phyloP scores from a whole-genome alignment of 30 jellyfish, hydroid and myxozoan genomes.

The Turritopsis rubra region DNA sequence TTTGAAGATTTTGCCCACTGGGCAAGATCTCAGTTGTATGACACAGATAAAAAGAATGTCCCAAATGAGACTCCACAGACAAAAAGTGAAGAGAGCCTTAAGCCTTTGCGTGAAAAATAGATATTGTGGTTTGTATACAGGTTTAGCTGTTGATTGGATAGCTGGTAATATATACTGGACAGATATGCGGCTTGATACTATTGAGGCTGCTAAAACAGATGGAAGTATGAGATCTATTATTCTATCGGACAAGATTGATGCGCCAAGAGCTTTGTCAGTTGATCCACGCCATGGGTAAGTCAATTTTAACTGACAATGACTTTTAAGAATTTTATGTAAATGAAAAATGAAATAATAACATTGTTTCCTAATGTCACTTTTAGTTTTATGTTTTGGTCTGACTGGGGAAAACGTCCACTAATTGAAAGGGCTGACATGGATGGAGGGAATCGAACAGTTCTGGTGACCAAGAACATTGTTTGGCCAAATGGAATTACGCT shows the following conservation, averaged over 20 bases:
- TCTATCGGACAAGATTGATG: conserved; percentile 65
- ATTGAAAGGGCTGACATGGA: conserved; percentile 95
- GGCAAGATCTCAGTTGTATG: too few relatives aligned
- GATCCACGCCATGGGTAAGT: conserved; percentile 89
- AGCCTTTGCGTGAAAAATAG: neutral
- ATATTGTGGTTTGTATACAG: conserved; percentile 19
- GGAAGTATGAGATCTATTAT: conserved; percentile 84
- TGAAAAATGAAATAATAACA: too few relatives aligned
- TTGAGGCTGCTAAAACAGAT: conserved; percentile 86
- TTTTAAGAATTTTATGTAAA: too few relatives aligned
- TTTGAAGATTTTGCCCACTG: too few relatives aligned
- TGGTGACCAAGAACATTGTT: conserved; percentile 40
- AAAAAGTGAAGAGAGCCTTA: neutral
- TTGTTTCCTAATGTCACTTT: neutral
- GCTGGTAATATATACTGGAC: conserved; percentile 94
- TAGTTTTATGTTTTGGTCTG: conserved; percentile 96
- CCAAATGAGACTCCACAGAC: too few relatives aligned
- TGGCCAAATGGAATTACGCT: conserved; percentile 98
- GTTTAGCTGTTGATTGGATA: conserved; percentile 94
- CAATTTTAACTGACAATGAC: neutral
- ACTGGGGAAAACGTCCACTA: conserved; percentile 88
- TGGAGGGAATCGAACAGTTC: conserved; percentile 58
- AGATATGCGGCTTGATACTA: conserved; percentile 87
- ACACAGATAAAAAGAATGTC: too few relatives aligned
- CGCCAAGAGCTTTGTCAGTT: conserved; percentile 94